These are phyloP conservation scores for Tipula lateralis DNA, from an alignment of 2,888 invertebrate species.

Conservation along the genomic window DNA sequence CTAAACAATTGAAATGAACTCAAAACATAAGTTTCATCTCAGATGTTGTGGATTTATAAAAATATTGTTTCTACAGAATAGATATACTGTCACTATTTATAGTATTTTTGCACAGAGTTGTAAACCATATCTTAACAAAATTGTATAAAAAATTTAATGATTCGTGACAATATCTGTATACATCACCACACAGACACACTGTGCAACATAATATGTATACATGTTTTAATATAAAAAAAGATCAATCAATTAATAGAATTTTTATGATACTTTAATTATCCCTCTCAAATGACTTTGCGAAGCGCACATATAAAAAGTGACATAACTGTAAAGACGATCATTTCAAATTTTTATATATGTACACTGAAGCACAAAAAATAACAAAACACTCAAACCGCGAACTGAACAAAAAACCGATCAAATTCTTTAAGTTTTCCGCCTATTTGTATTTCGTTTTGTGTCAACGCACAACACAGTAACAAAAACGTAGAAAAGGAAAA, in stretches of 20 bases:
- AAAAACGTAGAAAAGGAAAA: background rate
- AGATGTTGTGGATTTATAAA: background rate
- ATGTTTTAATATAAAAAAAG: background rate
- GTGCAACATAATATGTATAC: background rate
- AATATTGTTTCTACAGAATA: background rate
- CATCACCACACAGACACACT: background rate
- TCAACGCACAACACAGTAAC: background rate
- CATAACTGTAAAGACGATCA: conserved; percentile 11
- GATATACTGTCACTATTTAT: background rate
- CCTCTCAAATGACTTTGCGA: background rate
- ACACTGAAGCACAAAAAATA: background rate
- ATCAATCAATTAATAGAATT: conserved; percentile 24
- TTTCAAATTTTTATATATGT: background rate
- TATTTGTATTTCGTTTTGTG: background rate
- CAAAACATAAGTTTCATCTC: background rate
- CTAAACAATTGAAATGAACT: background rate
- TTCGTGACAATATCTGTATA: background rate
- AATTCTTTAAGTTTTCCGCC: conserved; percentile 11
- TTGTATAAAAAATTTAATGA: background rate
- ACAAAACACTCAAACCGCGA: background rate
- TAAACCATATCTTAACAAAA: background rate
- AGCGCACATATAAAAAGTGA: background rate
- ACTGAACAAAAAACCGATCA: background rate
- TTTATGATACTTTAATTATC: conserved; percentile 24
- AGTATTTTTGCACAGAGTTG: background rate